A percentile compares a stretch with the other conserved stretches of the same genome.
Conservation (phyloP, 2,797 vertebrate species). For the Neomorphus geoffroyi region DNA sequence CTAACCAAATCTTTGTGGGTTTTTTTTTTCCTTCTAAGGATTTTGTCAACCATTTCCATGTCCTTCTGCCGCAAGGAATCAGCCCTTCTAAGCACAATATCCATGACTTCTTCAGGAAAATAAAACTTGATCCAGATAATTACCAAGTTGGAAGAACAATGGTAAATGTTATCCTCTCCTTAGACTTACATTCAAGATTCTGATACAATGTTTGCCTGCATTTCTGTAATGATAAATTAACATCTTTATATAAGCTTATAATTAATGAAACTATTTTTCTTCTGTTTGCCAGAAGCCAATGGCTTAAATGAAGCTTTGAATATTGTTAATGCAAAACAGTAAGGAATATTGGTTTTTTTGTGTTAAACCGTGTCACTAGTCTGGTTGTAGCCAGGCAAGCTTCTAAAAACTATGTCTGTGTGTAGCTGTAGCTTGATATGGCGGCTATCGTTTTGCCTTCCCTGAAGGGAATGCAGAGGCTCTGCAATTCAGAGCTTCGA, state of each 20-base stretch:
- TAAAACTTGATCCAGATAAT: constrained; percentile 82
- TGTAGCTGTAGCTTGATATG: accelerated
- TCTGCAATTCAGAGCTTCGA: neutral
- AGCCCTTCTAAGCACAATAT: constrained; percentile 83
- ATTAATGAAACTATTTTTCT: neutral
- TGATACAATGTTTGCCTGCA: neutral
- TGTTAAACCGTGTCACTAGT: neutral
- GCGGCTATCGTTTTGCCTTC: neutral
- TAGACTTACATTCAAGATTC: neutral
- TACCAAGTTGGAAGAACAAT: constrained; percentile 96
- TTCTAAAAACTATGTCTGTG: neutral
- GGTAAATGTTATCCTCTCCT: constrained; percentile 76
- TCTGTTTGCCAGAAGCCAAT: neutral
- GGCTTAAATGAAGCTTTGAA: neutral
- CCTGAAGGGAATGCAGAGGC: neutral
- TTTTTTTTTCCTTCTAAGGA: constrained; percentile 78
- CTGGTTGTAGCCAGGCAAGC: neutral
- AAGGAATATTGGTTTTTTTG: neutral
- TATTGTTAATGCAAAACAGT: neutral
- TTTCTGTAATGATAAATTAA: neutral
- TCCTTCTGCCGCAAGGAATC: constrained; percentile 86
- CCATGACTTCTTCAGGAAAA: constrained; percentile 85
- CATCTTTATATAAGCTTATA: neutral
- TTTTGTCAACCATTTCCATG: constrained; percentile 91
- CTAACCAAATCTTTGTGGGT: neutral